Base-by-base conservation (phyloP, 1,140 invertebrate genomes). In the Aphis craccivora region DNA sequence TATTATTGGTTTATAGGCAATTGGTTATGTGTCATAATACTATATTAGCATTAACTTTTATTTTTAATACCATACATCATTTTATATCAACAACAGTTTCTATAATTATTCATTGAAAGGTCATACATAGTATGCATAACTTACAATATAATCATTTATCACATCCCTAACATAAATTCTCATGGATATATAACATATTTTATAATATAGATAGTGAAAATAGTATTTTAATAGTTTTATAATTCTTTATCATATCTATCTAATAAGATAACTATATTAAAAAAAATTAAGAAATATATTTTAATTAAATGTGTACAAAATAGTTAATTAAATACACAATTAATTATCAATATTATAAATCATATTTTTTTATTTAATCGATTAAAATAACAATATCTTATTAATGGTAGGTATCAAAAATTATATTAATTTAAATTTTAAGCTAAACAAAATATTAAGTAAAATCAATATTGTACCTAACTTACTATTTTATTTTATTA, bases 61-160 rank as follows among this genome's bases (percentile, higher is more conserved):
- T 87, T 87, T 86, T 87, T 87, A 87, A 87, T 87, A 7, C 23
- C 84, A 87, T 87, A 48, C 40, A 87, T 87, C 40, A 87, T 87
- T 87, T 87, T 48, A 48, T 45, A 87, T 87, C 40, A 87, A 87
- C 48, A 87, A 25, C 23, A 45, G 30, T 87, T 45, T 87, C 30
- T 45, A 87, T 45, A 87, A 87, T 45, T 87, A 87, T 84, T 84
- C 83, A 84, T 25, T 84, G 37, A 40, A 84, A 84, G 37, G 83
- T 84, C 83, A 84, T 43, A 87, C 11, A 87, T 45, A 30, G 20
- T 87, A 87, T 87, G 23, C 40, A 45, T 45, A 86, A 40, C 30
- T 45, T 45, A 87, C 43, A 87, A n/a, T 84, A 7, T 45, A 87
- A 45, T 87, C 40, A 87, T 87, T 87, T 84, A 84, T 84, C 83